Percentiles rank a stretch among this genome's conserved stretches.
phyloP scores from a whole-genome alignment of 92 coral and sea anemone species.

The Pocillopora meandrina region DNA sequence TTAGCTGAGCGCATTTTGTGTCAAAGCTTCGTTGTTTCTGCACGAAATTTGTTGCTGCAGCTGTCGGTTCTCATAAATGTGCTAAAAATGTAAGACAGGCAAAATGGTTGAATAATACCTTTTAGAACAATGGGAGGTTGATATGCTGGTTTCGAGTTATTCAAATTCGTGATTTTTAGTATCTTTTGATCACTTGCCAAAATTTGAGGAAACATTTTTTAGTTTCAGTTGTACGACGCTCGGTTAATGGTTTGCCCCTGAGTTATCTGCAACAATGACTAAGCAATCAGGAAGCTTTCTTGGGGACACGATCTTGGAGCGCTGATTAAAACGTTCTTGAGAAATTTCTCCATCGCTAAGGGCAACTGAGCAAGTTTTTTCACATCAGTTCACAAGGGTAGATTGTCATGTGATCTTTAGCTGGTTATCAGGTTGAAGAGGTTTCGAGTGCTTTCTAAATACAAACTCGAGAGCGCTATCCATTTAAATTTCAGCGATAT shows the following conservation, averaged over 20 bases:
- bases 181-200: slow-evolving; percentile 59
- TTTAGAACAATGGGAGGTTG: slow-evolving; percentile 38
- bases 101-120: slow-evolving; percentile 53
- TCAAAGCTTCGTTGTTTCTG: slow-evolving; percentile 7
- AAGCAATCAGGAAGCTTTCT: slow-evolving; percentile 19
- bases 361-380: slow-evolving; percentile 36
- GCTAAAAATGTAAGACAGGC: slow-evolving; percentile 35
- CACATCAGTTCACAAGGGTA: slow-evolving; percentile 3
- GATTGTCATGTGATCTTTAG: slow-evolving; percentile 23
- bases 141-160: slow-evolving; percentile 19
- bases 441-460: slow-evolving; percentile 77
- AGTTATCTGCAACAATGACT: background rate
- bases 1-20: slow-evolving; percentile 30
- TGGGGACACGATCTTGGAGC: background rate
- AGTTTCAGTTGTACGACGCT: slow-evolving; percentile 1
- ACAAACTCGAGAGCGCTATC: slow-evolving; percentile 69
- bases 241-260: background rate
- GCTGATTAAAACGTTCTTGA: slow-evolving; percentile 32
- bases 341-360: slow-evolving; percentile 33
- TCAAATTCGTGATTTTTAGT: slow-evolving; percentile 41
- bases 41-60: slow-evolving; percentile 40
- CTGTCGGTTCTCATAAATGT: slow-evolving; percentile 46
- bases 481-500: slow-evolving; percentile 62
- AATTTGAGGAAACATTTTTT: slow-evolving; percentile 25
- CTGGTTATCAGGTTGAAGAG: slow-evolving; percentile 54